Evolutionary conservation across 2,888 invertebrate genomes (phyloP).

Genomic region (Pherbina coryleti): DNA sequence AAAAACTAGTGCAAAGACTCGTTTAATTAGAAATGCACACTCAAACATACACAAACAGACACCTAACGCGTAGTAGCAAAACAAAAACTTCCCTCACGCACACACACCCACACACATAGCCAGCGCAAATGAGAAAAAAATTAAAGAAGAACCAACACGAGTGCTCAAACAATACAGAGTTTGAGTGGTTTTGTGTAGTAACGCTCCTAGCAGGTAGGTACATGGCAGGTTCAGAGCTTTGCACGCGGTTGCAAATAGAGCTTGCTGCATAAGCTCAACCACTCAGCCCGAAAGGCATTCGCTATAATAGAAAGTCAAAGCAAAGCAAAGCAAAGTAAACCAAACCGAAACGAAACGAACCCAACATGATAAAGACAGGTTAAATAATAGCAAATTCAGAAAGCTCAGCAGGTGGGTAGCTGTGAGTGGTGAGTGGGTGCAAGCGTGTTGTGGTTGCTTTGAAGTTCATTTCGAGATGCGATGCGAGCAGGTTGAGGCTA

Average conservation of each 20-base stretch:
- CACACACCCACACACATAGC: not conserved
- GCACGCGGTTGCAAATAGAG: not conserved
- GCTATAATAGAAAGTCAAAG: not conserved
- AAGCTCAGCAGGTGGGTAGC: too few relatives aligned
- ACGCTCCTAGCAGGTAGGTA: not conserved
- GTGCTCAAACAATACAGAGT: not conserved
- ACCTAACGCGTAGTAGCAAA: not conserved
- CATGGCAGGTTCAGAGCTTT: not conserved
- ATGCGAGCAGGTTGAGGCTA: not conserved
- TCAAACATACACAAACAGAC: not conserved
- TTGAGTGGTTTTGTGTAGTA: not conserved
- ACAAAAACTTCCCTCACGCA: not conserved
- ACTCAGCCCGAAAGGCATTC: not conserved
- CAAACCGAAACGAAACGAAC: not conserved
- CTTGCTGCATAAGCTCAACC: not conserved
- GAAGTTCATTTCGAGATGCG: not conserved
- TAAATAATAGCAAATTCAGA: not conserved
- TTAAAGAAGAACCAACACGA: not conserved
- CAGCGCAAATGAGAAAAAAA: not conserved
- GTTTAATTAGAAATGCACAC: slow-evolving; percentile 4
- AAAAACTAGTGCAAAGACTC: not conserved
- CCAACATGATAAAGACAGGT: not conserved
- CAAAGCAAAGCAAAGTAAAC: not conserved
- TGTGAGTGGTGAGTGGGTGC: not conserved
- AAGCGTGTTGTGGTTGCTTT: not conserved